These are phyloP conservation scores for Cataglyphis hispanica DNA, from an alignment of 1,140 invertebrate genomes.

Conservation along the genomic window DNA sequence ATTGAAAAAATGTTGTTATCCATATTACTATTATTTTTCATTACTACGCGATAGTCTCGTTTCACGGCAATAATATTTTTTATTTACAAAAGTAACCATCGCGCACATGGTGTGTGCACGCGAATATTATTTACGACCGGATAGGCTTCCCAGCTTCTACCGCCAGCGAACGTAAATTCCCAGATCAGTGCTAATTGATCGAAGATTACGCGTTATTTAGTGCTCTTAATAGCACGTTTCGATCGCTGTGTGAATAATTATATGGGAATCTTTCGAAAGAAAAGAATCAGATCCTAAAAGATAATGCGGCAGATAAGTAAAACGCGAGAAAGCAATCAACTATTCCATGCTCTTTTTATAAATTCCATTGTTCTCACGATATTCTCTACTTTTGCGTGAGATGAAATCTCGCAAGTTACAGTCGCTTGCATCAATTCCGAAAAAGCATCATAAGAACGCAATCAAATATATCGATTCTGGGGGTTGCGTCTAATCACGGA, in stretches of 20 bases:
- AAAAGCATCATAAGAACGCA: slow-evolving; percentile 52
- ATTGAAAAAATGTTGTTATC: neutral
- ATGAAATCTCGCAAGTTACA: neutral
- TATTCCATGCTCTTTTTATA: neutral
- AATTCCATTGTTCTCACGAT: neutral
- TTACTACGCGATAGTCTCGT: neutral
- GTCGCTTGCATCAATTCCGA: neutral
- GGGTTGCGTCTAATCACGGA: slow-evolving; percentile 72
- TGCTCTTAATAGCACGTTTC: slow-evolving; percentile 37
- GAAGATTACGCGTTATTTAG: slow-evolving; percentile 43
- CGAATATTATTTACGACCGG: slow-evolving; percentile 34
- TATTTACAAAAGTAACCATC: slow-evolving; percentile 2
- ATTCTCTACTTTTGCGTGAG: neutral
- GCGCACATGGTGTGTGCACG: neutral
- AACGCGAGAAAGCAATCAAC: neutral
- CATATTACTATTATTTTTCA: neutral
- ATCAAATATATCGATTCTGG: slow-evolving; percentile 62
- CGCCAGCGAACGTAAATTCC: neutral
- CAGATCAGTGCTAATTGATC: slow-evolving; percentile 37
- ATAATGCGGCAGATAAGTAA: neutral
- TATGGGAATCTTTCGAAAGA: neutral
- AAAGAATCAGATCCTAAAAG: neutral
- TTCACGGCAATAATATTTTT: neutral
- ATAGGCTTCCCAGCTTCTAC: neutral
- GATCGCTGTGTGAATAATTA: slow-evolving; percentile 7